Base-by-base conservation (phyloP, 2,113 vertebrate genomes). In the Pseudolaguvia tuberculata region DNA sequence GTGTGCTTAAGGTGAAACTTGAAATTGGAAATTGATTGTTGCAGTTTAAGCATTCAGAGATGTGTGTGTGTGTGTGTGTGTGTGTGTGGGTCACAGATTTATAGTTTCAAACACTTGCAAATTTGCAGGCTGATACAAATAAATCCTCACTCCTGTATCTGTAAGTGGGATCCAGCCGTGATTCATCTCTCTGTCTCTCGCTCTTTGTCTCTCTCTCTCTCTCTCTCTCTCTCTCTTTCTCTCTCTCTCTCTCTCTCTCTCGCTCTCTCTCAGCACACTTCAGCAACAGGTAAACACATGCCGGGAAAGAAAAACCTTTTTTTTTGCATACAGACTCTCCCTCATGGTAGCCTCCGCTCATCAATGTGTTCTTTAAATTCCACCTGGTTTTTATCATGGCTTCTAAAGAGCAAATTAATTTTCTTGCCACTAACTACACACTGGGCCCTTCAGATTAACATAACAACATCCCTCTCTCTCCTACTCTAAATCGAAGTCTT, bases 311-410 rank as follows among this genome's bases (percentile, higher is more conserved):
- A 90, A 53, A 89, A 79, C 80, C 25, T 83, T 88, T 86, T 83
- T 88, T 86, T 89, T 56, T 69, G 79, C 70, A 79, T 71, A 23
- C 72, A 69, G 67, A 59, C 72, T 81, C 74, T 72, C 80, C 85
- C 65, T 70, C 23, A 66, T 69, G 58, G 39, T 68, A 59, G 25
- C 39, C 68, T 18, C 66, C 73, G 69, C 57, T 90, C 82, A 85
- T 86, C 78, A 59, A 73, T 18, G 84, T 91, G 93, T 93, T 93
- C 92, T 86, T 89, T 71, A 82, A 89, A 93, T 95, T 94, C 93
- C 91, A 94, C 87, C 90, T 90, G 87, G 80, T 90, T 88, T 89
- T 87, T 91, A 89, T 91, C 85, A 63, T 85, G 85, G 92, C 91
- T 90, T 83, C 91, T 89, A 84, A 85, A 88, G 85, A 85, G 86